These are phyloP conservation scores for Cassiopea xamachana DNA, from an alignment of 30 jellyfish, hydroid and myxozoan species.

Conservation along the genomic window DNA sequence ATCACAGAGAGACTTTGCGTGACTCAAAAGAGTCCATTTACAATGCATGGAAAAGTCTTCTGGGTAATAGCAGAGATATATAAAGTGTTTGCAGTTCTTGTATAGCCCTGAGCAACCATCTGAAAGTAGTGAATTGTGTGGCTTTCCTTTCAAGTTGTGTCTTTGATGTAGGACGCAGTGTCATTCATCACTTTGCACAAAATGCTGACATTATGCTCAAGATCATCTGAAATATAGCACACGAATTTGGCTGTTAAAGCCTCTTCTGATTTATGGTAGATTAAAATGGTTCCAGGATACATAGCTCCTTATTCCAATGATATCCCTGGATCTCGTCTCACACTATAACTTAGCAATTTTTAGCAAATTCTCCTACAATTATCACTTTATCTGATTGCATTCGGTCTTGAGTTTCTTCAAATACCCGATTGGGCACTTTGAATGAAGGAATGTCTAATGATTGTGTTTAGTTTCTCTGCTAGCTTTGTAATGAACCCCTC, in stretches of 20 bases:
- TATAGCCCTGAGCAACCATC: constrained; percentile 92
- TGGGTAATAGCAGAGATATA: constrained; percentile 60
- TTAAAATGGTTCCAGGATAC: constrained; percentile 20
- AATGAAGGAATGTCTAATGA: constrained; percentile 21
- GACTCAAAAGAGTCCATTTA: constrained; percentile 27
- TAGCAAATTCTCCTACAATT: constrained; percentile 18
- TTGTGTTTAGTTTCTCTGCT: constrained; percentile 5
- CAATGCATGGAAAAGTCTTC: constrained; percentile 63
- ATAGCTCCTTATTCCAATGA: constrained; percentile 34
- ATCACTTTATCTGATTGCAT: background rate
- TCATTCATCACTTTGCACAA: constrained; percentile 12
- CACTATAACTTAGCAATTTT: constrained; percentile 7
- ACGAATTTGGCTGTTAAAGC: constrained; percentile 16
- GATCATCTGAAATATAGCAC: constrained; percentile 72
- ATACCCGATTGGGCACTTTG: constrained; percentile 23
- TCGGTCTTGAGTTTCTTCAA: constrained; percentile 8
- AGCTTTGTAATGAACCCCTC: constrained; percentile 18
- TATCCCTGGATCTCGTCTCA: constrained; percentile 36
- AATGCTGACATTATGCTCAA: constrained; percentile 59
- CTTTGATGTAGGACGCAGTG: constrained; percentile 8
- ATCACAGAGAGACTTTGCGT: background rate
- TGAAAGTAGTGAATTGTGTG: constrained; percentile 31
- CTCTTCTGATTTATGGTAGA: constrained; percentile 13
- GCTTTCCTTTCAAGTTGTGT: background rate
- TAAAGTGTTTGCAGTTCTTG: constrained; percentile 71